Conservation (phyloP, 2,888 invertebrate genomes). For the Chouioia cunea region DNA sequence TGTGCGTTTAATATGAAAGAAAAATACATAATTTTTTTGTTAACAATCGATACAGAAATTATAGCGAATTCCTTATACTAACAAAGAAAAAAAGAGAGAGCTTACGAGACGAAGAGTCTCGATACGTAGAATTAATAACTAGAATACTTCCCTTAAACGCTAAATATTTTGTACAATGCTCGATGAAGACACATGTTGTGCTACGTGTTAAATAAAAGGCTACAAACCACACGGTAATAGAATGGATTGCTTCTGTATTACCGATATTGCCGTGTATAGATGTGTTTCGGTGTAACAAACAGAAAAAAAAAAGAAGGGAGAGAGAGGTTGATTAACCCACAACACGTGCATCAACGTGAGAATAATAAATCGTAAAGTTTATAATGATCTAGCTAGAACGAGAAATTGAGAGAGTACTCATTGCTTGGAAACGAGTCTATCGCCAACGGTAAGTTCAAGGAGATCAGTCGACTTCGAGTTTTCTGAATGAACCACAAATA, state of each 20-base stretch:
- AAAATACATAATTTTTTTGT: constrained; percentile 27
- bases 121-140: constrained; percentile 29
- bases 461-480: constrained; percentile 82
- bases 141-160: constrained; percentile 33
- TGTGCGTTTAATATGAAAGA: constrained; percentile 43
- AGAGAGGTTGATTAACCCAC: constrained; percentile 12
- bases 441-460: no score
- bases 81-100: constrained; percentile 5
- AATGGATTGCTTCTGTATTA: no score
- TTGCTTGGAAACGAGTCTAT: no score
- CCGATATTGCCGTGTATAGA: no score
- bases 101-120: neutral
- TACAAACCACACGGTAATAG: neutral
- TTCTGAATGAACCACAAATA: constrained; percentile 82
- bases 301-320: no score
- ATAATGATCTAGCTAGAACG: no score
- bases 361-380: neutral
- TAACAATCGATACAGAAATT: constrained; percentile 5
- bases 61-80: constrained; percentile 8
- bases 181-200: constrained; percentile 23
- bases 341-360: constrained; percentile 20
- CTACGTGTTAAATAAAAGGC: neutral
- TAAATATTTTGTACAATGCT: constrained; percentile 43
- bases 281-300: no score
- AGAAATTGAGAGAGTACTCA: no score